Percentiles rank a stretch among this genome's conserved stretches.
Conservation (phyloP, 2,797 vertebrate species). For the Steatocranus sp. region DNA sequence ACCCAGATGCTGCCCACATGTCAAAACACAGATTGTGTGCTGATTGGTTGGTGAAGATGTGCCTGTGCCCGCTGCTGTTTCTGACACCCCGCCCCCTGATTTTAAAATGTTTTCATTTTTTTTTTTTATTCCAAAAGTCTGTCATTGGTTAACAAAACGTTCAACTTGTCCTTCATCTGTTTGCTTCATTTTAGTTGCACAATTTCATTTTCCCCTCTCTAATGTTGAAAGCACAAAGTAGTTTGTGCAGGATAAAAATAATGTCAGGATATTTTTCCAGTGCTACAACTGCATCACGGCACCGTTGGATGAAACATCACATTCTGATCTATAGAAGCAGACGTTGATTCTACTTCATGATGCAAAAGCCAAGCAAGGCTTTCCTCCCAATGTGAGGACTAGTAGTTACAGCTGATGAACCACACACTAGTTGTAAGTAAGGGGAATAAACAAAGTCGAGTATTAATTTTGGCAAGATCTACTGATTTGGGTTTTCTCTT, state of each 20-base stretch:
- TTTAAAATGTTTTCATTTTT: not conserved
- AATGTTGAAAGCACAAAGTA: not conserved
- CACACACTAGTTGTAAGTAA: not conserved
- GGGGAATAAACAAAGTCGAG: not conserved
- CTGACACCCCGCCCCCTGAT: not conserved
- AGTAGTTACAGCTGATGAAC: not conserved
- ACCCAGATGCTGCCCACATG: not conserved
- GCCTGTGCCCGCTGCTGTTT: not conserved
- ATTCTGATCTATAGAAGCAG: not conserved
- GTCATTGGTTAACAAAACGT: not conserved
- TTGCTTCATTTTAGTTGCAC: not conserved
- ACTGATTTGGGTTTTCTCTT: not conserved
- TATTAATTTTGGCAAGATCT: not conserved
- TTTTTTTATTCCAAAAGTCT: not conserved
- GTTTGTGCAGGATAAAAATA: not conserved
- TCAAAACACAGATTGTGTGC: not conserved
- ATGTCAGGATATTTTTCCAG: not conserved
- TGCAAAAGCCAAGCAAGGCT: not conserved
- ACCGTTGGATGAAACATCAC: not conserved
- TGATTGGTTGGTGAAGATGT: not conserved
- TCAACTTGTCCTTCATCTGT: not conserved
- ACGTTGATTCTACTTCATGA: not conserved
- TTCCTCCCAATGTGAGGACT: not conserved
- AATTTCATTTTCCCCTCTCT: not conserved
- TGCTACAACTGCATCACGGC: fast-evolving